Conservation (phyloP, 2,797 vertebrate genomes). For the Lophius americanus region DNA sequence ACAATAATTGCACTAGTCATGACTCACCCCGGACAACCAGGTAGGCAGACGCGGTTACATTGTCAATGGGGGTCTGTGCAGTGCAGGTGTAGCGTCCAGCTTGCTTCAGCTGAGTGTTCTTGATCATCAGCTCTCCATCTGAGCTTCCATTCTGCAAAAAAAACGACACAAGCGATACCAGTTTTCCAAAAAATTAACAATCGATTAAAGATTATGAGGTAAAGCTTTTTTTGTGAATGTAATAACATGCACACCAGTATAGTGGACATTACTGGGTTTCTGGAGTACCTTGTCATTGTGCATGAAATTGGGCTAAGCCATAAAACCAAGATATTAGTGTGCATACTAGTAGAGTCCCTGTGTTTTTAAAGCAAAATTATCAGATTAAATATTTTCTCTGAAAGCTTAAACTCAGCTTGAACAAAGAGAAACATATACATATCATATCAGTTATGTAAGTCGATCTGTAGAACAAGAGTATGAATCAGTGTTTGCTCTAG, state of each 20-base stretch:
- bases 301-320: no score
- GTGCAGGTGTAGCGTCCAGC: conserved; percentile 92
- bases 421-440: not conserved
- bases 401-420: conserved; percentile 3
- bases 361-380: not conserved
- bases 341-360: no score
- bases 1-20: not conserved
- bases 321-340: no score
- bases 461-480: not conserved
- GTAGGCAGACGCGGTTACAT: conserved; percentile 88
- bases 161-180: conserved; percentile 19
- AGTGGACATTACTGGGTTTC: no score
- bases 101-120: conserved; percentile 89
- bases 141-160: conserved; percentile 83
- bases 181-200: not conserved
- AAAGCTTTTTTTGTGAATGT: not conserved
- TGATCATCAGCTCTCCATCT: conserved; percentile 91
- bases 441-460: not conserved
- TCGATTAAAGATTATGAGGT: not conserved
- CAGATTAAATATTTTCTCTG: not conserved
- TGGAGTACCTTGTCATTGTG: no score
- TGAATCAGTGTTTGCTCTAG: not conserved
- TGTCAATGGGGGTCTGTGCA: conserved; percentile 94
- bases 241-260: no score
- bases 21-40: conserved; percentile 94